phyloP scores from a whole-genome alignment of 2,113 vertebrate genomes.

The Otocyon megalotis region DNA sequence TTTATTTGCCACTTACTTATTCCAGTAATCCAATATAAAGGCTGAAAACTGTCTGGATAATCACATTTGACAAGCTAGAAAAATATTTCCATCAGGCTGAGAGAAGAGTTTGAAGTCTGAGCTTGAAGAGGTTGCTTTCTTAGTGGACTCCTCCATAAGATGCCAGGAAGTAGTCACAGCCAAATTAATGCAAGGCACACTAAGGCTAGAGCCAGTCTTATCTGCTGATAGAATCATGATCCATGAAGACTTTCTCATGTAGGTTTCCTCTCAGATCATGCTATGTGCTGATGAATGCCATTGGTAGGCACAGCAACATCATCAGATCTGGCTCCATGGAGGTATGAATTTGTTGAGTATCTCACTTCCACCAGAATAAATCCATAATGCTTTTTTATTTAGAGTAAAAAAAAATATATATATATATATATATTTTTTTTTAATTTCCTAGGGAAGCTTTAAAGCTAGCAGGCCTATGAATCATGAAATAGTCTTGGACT shows the following conservation, averaged over 20 bases:
- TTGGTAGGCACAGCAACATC: not conserved
- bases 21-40: not conserved
- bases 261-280: not conserved
- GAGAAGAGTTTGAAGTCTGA: not conserved
- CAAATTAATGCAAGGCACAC: not conserved
- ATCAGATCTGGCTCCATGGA: not conserved
- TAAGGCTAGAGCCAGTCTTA: not conserved
- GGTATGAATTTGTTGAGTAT: not conserved
- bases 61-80: not conserved
- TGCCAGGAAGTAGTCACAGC: not conserved
- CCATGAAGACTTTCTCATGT: not conserved
- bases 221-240: not conserved
- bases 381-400: not conserved
- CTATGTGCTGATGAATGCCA: no score
- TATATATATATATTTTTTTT: not conserved
- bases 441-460: not conserved
- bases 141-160: not conserved
- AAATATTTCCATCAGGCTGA: not conserved
- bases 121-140: not conserved
- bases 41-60: not conserved
- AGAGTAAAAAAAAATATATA: not conserved
- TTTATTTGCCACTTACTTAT: constrained; percentile 9
- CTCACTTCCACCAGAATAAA: not conserved
- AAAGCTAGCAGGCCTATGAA: not conserved
- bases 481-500: not conserved